Percentiles rank a stretch among this genome's conserved stretches.
Evolutionary conservation across 2,888 invertebrate species (phyloP).

Genomic region (Acholoe squamosa): DNA sequence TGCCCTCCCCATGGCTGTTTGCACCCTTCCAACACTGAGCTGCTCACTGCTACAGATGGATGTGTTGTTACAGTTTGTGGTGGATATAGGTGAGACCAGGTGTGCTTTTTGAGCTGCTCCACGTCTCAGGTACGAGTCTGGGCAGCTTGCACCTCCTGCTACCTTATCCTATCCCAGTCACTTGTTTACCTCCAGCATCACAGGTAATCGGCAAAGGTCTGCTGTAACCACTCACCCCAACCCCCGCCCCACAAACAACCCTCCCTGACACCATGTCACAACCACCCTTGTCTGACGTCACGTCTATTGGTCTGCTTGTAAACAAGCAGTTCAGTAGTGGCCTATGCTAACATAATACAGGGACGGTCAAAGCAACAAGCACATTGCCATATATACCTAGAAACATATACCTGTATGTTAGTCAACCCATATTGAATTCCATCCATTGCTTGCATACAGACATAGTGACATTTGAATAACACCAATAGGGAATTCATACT

Average conservation of each 20-base stretch:
- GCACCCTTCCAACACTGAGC: background rate
- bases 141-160: background rate
- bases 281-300: background rate
- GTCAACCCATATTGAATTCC: too few relatives aligned
- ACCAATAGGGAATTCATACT: too few relatives aligned
- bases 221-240: background rate
- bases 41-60: background rate
- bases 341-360: too few relatives aligned
- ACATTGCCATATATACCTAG: too few relatives aligned
- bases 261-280: background rate
- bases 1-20: background rate
- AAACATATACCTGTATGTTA: too few relatives aligned
- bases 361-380: too few relatives aligned
- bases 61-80: background rate
- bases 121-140: background rate
- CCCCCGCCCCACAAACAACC: background rate
- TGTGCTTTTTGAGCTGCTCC: background rate
- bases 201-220: background rate
- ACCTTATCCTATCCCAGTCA: background rate
- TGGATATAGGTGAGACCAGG: slow-evolving; percentile 1
- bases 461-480: too few relatives aligned
- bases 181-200: background rate
- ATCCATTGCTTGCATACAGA: too few relatives aligned
- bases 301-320: background rate
- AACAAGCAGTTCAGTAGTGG: too few relatives aligned